Base-by-base conservation (phyloP, 1,140 invertebrate species). In the Drosophila seguyi region DNA sequence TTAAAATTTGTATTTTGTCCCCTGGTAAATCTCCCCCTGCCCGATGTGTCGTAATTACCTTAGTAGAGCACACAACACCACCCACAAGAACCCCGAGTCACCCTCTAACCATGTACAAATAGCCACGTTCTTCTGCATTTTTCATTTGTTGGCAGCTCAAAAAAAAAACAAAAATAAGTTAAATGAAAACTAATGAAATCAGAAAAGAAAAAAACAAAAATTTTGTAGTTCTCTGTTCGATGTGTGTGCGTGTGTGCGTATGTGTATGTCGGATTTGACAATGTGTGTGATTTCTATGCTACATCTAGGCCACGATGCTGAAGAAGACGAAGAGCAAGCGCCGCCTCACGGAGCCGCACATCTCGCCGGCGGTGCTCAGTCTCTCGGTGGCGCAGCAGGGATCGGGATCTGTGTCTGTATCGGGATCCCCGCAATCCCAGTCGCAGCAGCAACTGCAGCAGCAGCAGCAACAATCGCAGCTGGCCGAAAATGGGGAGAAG, bases 321-420 rank as follows among this genome's bases (percentile, higher is more conserved):
- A 96, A 96, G 93, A 94, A 98, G 96, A 98, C 95, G 94, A 98
- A 98, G 95, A 97, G 98, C 94, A 98, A 97, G 94, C 95, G 97
- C 92, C 95, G 97, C 82, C 97, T 97, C 93, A 98, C 97, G 76
- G 96, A 97, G 94, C 96, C 96, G 83, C 96, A 96, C 92, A 96
- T 97, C 93, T 94, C 95, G 81, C 95, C 95, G 81, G 94, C 95
- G 92, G 88, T 83, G 3, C 39, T 91, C 16, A 88, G 81, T 55
- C 56, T 88, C 27, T 84, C 86, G 41, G 66, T 84, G 69, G 66
- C 73, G 29, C 59, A 61, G 18, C 50, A 57, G 45, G 47, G 55
- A 56, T 61, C 58, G 31, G 50, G 48, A 20, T 25, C 59, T 7
- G 27, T 29, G 4, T 60, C 61, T n/a, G 16, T 42, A 22, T 60